Evolutionary conservation across 2,888 invertebrate genomes (phyloP), one percentile per base, ranked within the genome.

Genomic region (Pristionchus arcanus): DNA sequence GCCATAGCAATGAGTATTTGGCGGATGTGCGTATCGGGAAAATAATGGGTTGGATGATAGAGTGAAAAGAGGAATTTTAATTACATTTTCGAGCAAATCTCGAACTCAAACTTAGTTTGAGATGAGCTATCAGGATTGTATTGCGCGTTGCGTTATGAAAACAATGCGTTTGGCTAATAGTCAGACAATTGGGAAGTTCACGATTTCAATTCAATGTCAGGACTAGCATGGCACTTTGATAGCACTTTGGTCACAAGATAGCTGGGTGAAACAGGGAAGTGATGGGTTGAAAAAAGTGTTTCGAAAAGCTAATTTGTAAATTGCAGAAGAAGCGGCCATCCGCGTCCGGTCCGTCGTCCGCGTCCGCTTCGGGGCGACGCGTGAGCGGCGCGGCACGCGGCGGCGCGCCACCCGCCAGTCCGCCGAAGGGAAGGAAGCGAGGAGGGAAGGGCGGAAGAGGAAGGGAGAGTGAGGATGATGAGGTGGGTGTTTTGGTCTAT

Each of bases 381-480:
- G 42, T 49, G n/a, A 53, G 49, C 28, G 81, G 37, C 28, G 49
- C 81, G 25, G n/a, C 81, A 11, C 25, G 81, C 13, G 21, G 49
- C 9, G 81, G 49, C 42, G 53, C 28, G 25, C 21, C 49, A 11
- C 37, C 42, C 21, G 49, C 81, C 37, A 49, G 49, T 49, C 81
- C 81, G 37, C 34, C 37, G 31, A 77, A 77, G 42, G 31, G 77
- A 31, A 42, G 77, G 15, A 77, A 77, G 49, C 31, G 42, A 34
- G 21, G 77, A 42, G 77, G 77, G 34, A 42, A 59, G 16, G 59
- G 34, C 37, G 37, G 42, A 25, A 42, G 77, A 59, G 59, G 59
- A 16, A 77, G 77, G 77, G 77, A 77, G 21, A 77, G 77, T n/a
- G 77, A 77, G 21, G 77, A 77, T 84, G 84, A 84, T 84, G 84